These are phyloP conservation scores for Monochamus alternatus DNA, from an alignment of 2,888 invertebrate genomes.

Conservation along the genomic window DNA sequence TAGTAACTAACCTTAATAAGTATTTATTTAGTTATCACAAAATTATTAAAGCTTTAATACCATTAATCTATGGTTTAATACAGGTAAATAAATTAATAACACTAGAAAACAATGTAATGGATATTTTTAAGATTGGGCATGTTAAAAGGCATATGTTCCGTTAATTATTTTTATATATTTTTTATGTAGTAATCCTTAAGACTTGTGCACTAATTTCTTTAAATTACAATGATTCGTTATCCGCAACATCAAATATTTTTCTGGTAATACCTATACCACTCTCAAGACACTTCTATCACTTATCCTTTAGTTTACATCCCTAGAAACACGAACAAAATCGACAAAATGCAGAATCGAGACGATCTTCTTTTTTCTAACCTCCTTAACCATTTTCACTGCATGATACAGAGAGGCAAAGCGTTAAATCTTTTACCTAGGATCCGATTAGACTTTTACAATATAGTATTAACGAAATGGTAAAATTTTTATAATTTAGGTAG, in stretches of 20 bases:
- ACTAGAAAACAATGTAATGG: conserved; percentile 26
- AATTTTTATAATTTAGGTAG: not conserved
- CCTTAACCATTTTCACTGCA: conserved; percentile 10
- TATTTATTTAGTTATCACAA: conserved; percentile 41
- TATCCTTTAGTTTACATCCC: conserved; percentile 24
- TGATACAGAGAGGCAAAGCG: not conserved
- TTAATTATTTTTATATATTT: conserved; percentile 17
- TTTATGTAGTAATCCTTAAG: conserved; percentile 9
- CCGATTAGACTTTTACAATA: not conserved
- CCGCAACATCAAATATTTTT: conserved; percentile 19
- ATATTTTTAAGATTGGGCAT: conserved; percentile 34
- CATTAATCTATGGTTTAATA: conserved; percentile 23
- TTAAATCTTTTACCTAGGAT: not conserved
- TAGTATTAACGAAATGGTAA: not conserved
- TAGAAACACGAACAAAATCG: conserved; percentile 21
- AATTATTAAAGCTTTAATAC: conserved; percentile 44
- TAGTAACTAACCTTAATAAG: conserved; percentile 40
- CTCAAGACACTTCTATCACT: conserved; percentile 32
- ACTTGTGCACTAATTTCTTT: conserved; percentile 22
- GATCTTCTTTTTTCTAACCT: conserved; percentile 30
- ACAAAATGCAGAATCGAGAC: conserved; percentile 27
- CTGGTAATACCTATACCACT: conserved; percentile 21
- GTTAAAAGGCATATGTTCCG: conserved; percentile 39
- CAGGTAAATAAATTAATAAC: conserved; percentile 20
- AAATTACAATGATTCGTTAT: conserved; percentile 6